These are phyloP conservation scores for Syrrhaptes paradoxus DNA, from an alignment of 2,113 vertebrate species.

Conservation along the genomic window DNA sequence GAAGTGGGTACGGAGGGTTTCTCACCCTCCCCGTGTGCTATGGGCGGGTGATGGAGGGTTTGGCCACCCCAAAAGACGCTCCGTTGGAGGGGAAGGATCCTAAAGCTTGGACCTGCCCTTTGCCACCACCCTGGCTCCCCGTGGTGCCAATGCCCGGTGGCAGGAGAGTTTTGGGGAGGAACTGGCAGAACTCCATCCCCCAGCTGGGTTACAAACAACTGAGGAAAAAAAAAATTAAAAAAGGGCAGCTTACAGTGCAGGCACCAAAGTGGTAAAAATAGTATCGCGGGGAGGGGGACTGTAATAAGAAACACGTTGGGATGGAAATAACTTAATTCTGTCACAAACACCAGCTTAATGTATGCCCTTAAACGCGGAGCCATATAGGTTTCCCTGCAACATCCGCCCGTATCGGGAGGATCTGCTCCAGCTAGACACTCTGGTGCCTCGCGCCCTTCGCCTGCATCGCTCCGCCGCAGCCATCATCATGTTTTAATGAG, in stretches of 20 bases:
- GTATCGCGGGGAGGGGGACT: neutral
- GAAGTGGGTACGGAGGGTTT: neutral
- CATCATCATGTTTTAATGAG: slow-evolving; percentile 74
- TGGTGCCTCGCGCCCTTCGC: slow-evolving; percentile 44
- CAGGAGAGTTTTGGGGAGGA: neutral
- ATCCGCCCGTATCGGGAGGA: slow-evolving; percentile 32
- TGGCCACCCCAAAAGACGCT: neutral
- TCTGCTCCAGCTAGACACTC: slow-evolving; percentile 36
- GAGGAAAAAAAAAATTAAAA: too few relatives aligned
- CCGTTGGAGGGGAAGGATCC: neutral
- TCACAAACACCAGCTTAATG: slow-evolving; percentile 27
- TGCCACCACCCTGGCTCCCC: neutral
- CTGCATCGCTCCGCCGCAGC: neutral
- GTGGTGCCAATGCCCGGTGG: fast-evolving
- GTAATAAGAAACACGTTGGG: neutral
- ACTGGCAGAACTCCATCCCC: neutral
- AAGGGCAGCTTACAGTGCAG: neutral
- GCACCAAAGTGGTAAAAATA: neutral
- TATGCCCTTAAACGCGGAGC: neutral
- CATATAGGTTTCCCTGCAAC: slow-evolving; percentile 3
- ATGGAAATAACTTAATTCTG: slow-evolving; percentile 43
- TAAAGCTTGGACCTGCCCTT: neutral
- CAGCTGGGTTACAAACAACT: neutral
- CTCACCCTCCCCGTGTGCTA: fast-evolving
- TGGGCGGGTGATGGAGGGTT: neutral